Evolutionary conservation across 37 sponge, comb jelly and placozoan genomes (phyloP), one percentile per base, ranked within the genome.

Genomic region (Halisarca cf. caerulea): DNA sequence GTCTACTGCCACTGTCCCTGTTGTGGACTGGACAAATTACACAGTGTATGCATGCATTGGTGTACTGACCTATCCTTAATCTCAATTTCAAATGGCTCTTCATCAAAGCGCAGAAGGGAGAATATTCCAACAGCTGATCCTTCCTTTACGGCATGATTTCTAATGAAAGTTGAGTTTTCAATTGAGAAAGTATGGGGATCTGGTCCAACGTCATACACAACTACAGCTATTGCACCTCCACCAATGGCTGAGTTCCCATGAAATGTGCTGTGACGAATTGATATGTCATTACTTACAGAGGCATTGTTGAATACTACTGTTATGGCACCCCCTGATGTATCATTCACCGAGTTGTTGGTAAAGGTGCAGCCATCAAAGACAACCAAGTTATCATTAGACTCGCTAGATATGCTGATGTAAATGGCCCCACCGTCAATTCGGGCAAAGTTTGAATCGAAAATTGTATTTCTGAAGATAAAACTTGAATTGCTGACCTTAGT

Each of bases 91-190:
- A 89, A 89, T 0, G 90, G 88, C 3, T 89, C 79, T 51, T 85
- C 83, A 25, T 94, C 91, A 27, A 85, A 88, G 78, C 83, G 91
- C 28, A 90, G 83, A 36, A 90, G 61, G 17, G 94, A 90, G 51
- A 94, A 90, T 33, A 94, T 68, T 0, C 94, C 91, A 30, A 94
- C 89, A 72, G 91, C 91, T 21, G 94, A 89, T 9, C 94, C 91
- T 23, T 94, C 94, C 25, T 83, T 85, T 17, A 57, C 0, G 18
- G 90, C 93, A 36, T 72, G 40, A 78, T 93, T 93, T 17, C n/a
- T 32, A 5, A 42, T n/a, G 57, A 93, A 93, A 5, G 0, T 20
- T 25, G 90, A 89, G 40, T 82, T 70, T 28, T 44, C 77, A 78
- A 93, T 84, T n/a, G n/a, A n/a, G n/a, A n/a, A n/a, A 15, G 27